Evolutionary conservation across 2,888 invertebrate species (phyloP).

Genomic region (Aphidius colemani): DNA sequence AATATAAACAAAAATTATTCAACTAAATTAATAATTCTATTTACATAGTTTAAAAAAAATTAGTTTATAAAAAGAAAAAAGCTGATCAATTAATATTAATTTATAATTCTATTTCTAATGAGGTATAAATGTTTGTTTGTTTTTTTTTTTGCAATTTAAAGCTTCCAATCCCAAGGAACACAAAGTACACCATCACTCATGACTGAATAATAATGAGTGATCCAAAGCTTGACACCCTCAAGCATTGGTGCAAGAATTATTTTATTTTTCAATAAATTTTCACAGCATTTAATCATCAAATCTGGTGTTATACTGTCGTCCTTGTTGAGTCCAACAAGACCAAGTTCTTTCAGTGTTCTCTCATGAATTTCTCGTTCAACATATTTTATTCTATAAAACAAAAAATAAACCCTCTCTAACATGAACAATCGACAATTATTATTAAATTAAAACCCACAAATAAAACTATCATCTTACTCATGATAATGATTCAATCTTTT

Average conservation of each 20-base stretch:
- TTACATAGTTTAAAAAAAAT: too few species aligned
- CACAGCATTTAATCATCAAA: conserved; percentile 85
- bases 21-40: too few species aligned
- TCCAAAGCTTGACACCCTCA: conserved; percentile 74
- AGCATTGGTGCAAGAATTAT: conserved; percentile 61
- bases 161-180: conserved; percentile 90
- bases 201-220: conserved; percentile 91
- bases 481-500: conserved; percentile 75
- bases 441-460: background rate
- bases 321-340: conserved; percentile 76
- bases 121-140: too few species aligned
- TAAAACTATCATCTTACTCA: conserved; percentile 64
- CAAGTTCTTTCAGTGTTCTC: conserved; percentile 70
- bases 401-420: too few species aligned
- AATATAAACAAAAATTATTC: too few species aligned
- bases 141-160: conserved; percentile 42
- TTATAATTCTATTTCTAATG: too few species aligned
- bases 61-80: too few species aligned
- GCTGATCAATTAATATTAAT: too few species aligned
- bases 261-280: conserved; percentile 68
- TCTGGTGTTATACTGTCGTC: conserved; percentile 91
- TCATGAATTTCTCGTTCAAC: conserved; percentile 76
- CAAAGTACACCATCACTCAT: conserved; percentile 88
- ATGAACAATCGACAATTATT: background rate
- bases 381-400: conserved; percentile 72